These are phyloP conservation scores for Macaria notata DNA, from an alignment of 2,888 invertebrate species.

Conservation along the genomic window DNA sequence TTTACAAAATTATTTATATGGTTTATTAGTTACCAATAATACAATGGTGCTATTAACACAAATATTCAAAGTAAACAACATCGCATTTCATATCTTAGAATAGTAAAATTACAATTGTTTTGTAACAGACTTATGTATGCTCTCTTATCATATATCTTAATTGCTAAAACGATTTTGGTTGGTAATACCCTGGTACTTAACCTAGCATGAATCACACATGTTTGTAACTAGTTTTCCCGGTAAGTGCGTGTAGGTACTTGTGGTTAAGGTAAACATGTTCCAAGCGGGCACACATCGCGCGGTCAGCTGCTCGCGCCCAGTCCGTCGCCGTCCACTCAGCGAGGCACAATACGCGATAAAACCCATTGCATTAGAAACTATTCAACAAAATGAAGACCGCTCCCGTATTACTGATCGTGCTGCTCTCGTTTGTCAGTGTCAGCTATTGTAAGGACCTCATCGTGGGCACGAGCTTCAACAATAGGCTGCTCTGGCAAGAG, in stretches of 20 bases:
- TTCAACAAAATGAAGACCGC: constrained; percentile 59
- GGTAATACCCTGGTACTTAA: neutral
- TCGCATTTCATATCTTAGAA: too few relatives aligned
- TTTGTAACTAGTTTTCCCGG: constrained; percentile 43
- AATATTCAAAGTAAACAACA: too few relatives aligned
- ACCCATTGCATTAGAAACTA: constrained; percentile 1
- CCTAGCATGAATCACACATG: constrained; percentile 10
- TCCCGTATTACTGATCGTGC: constrained; percentile 51
- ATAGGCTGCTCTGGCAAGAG: constrained; percentile 63
- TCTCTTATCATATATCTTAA: too few relatives aligned
- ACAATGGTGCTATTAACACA: too few relatives aligned
- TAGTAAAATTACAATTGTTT: too few relatives aligned
- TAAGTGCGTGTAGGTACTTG: constrained; percentile 36
- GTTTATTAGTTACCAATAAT: too few relatives aligned
- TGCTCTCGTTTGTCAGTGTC: constrained; percentile 55
- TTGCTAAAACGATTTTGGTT: too few relatives aligned
- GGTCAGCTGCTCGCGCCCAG: constrained; percentile 37
- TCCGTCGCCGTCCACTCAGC: constrained; percentile 49
- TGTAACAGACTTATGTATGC: too few relatives aligned
- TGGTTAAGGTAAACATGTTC: constrained; percentile 52
- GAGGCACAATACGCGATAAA: constrained; percentile 43
- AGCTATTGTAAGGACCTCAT: constrained; percentile 68
- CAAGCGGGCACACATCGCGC: constrained; percentile 27
- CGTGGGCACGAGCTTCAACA: constrained; percentile 71
- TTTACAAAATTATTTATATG: too few relatives aligned